These are phyloP conservation scores for Chrosomus eos DNA, from an alignment of 2,797 vertebrate species.

Conservation along the genomic window DNA sequence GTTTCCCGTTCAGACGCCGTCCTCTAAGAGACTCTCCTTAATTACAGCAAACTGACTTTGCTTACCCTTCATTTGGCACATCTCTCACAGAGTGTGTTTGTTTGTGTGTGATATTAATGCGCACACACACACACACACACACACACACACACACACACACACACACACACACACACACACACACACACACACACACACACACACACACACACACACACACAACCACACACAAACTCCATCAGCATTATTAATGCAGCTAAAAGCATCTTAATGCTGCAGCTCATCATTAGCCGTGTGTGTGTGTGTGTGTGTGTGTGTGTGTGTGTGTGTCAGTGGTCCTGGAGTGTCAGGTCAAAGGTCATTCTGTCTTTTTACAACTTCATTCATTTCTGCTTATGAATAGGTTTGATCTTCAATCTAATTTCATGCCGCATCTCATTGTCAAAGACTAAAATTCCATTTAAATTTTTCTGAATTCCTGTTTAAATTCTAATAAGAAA, in stretches of 20 bases:
- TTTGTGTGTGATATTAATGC: background rate
- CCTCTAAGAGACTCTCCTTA: slow-evolving; percentile 61
- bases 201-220: background rate
- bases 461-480: too few species aligned
- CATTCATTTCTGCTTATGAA: background rate
- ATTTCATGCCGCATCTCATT: background rate
- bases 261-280: slow-evolving; percentile 48
- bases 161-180: background rate
- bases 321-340: background rate
- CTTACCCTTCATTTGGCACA: slow-evolving; percentile 59
- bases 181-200: background rate
- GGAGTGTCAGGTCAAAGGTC: slow-evolving; percentile 14
- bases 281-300: slow-evolving; percentile 28
- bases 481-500: background rate
- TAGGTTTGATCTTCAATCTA: background rate
- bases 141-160: background rate
- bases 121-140: background rate
- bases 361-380: background rate
- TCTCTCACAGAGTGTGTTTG: slow-evolving; percentile 28
- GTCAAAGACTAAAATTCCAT: background rate
- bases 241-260: slow-evolving; percentile 54
- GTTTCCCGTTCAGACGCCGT: slow-evolving; percentile 47
- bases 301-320: background rate
- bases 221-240: too few species aligned
- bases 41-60: slow-evolving; percentile 63